Conservation (phyloP, 2,888 invertebrate genomes). For the Caenorhabditis japonica region DNA sequence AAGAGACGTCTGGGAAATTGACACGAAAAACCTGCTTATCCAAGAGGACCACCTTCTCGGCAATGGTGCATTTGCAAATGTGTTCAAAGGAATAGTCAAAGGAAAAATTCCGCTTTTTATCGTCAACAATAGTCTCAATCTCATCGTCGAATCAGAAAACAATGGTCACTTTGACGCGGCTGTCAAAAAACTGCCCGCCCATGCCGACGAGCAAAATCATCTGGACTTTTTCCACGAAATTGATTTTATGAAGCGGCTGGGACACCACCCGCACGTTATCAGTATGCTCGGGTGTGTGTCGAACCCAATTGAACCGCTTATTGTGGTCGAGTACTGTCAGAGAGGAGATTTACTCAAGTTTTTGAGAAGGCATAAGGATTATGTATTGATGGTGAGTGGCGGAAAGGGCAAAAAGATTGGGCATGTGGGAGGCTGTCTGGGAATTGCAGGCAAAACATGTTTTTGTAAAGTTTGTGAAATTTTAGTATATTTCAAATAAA, state of each 20-base stretch:
- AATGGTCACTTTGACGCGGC: constrained; percentile 62
- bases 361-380: constrained; percentile 57
- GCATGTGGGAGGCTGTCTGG: background rate
- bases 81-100: constrained; percentile 65
- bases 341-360: constrained; percentile 69
- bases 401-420: background rate
- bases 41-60: constrained; percentile 66
- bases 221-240: constrained; percentile 71
- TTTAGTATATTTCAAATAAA: no score
- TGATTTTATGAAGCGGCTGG: constrained; percentile 70
- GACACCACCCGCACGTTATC: constrained; percentile 67
- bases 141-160: constrained; percentile 50
- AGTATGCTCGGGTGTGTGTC: constrained; percentile 70
- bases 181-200: constrained; percentile 67
- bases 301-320: constrained; percentile 62
- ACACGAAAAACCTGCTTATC: constrained; percentile 58
- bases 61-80: constrained; percentile 70
- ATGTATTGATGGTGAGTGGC: constrained; percentile 47
- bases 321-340: constrained; percentile 67
- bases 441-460: no score
- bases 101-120: constrained; percentile 61
- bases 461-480: no score
- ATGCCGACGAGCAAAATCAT: constrained; percentile 66
- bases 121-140: constrained; percentile 47
- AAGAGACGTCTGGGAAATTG: constrained; percentile 68